Evolutionary conservation across 92 coral and sea anemone genomes (phyloP), one percentile per base, ranked within the genome.

Genomic region (Phenganax subtilis): DNA sequence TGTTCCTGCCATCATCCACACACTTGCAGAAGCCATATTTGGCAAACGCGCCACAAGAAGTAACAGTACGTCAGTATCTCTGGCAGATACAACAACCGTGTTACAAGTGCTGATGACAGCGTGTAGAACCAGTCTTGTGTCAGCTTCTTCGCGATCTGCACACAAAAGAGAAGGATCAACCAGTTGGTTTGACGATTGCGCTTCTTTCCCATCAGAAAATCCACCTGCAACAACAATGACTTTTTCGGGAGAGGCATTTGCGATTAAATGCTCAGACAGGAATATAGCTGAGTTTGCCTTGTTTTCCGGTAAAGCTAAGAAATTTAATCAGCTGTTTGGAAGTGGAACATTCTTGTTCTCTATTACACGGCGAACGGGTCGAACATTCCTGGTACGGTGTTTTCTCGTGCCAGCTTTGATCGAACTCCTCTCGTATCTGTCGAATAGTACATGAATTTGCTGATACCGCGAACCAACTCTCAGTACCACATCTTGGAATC

Each of bases 271-370:
- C 55, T 72, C 72, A 27, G 87, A 85, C 12, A 88, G 84, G 70
- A 86, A 83, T 57, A 83, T 86, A 76, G 92, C 87, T 64, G 86
- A 62, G 76, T 90, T 89, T 74, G 90, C 72, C 83, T 85, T 90
- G 90, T 90, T 90, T 14, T 89, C 86, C 72, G 87, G 86, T 66
- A 90, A 80, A 9, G 90, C 86, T 52, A 83, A 82, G 85, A 90
- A 67, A 79, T 82, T 85, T 85, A 82, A 54, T 90, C 88, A 87
- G 47, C 81, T 85, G 75, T 87, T 4, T 37, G 90, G 87, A 44
- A 89, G 87, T 70, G 90, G 86, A 20, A 86, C 86, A 27, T 31
- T 81, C 54, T 55, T 80, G 57, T 79, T 72, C 73, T 87, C 92
- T 76, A 85, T 87, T 17, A 80, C 90, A 73, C 87, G 85, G 54